Conservation (phyloP, 2,888 invertebrate species). For the Rotaria socialis region DNA sequence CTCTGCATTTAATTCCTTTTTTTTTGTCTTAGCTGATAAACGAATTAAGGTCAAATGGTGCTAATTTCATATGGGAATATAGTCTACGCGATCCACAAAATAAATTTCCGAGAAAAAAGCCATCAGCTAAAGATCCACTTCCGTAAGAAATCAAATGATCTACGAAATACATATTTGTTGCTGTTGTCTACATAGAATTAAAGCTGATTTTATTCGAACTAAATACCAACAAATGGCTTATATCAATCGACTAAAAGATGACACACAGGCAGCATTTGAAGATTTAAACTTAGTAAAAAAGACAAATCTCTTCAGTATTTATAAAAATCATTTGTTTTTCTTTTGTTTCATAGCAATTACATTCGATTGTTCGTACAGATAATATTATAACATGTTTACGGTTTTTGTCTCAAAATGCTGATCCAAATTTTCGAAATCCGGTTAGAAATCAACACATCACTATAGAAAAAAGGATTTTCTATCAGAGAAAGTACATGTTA, state of each 20-base stretch:
- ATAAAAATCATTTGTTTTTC: slow-evolving; percentile 21
- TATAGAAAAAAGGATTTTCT: too few relatives aligned
- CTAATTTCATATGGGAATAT: slow-evolving; percentile 98
- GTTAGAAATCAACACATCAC: not conserved
- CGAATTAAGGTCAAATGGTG: slow-evolving; percentile 80
- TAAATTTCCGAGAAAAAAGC: slow-evolving; percentile 77
- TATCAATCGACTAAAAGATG: slow-evolving; percentile 57
- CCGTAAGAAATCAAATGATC: slow-evolving; percentile 66
- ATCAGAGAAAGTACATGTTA: too few relatives aligned
- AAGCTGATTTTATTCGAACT: slow-evolving; percentile 75
- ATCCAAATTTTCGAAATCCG: slow-evolving; percentile 73
- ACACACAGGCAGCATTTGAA: slow-evolving; percentile 57
- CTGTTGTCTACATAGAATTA: not conserved
- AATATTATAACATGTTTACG: slow-evolving; percentile 89
- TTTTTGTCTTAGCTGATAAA: slow-evolving; percentile 73
- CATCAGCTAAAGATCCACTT: slow-evolving; percentile 79
- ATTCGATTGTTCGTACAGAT: slow-evolving; percentile 85
- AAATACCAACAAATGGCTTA: slow-evolving; percentile 85
- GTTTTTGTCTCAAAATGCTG: slow-evolving; percentile 86
- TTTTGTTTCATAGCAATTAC: slow-evolving; percentile 67
- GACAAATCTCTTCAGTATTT: not conserved
- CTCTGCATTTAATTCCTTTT: slow-evolving; percentile 40
- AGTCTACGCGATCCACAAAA: slow-evolving; percentile 72
- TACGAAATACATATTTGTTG: not conserved
- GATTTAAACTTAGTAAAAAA: slow-evolving; percentile 70